These are phyloP conservation scores for Anneissia japonica DNA, from an alignment of 35 echinoderm and acorn worm genomes.

Conservation along the genomic window DNA sequence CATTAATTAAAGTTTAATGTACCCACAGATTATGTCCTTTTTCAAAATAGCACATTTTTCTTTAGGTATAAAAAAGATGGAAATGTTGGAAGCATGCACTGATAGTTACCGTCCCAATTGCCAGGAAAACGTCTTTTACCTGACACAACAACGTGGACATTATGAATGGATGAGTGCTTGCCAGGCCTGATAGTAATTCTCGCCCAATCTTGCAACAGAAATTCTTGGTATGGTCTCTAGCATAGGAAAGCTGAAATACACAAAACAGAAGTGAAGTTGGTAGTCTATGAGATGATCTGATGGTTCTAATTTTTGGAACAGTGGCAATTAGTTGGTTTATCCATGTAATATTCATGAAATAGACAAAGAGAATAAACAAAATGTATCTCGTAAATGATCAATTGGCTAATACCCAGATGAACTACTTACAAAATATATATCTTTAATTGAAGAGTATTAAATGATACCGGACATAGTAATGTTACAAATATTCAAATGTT, in stretches of 20 bases:
- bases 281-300: too few relatives aligned
- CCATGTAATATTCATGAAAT: too few relatives aligned
- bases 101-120: constrained; percentile 50
- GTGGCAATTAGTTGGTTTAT: too few relatives aligned
- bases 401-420: too few relatives aligned
- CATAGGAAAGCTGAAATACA: constrained; percentile 58
- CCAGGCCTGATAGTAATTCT: constrained; percentile 64
- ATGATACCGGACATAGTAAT: too few relatives aligned
- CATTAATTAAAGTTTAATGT: background rate
- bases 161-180: constrained; percentile 79
- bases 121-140: constrained; percentile 25
- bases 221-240: constrained; percentile 62
- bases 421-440: too few relatives aligned
- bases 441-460: too few relatives aligned
- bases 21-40: background rate
- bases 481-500: background rate
- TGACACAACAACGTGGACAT: constrained; percentile 57
- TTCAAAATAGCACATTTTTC: background rate
- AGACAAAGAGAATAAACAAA: too few relatives aligned
- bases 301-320: too few relatives aligned
- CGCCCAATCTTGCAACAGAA: constrained; percentile 68
- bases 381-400: too few relatives aligned
- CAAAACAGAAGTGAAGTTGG: too few relatives aligned
- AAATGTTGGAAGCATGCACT: background rate
- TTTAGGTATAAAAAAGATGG: background rate